Evolutionary conservation across 2,888 invertebrate species (phyloP).

Genomic region (Emmelina monodactyla): DNA sequence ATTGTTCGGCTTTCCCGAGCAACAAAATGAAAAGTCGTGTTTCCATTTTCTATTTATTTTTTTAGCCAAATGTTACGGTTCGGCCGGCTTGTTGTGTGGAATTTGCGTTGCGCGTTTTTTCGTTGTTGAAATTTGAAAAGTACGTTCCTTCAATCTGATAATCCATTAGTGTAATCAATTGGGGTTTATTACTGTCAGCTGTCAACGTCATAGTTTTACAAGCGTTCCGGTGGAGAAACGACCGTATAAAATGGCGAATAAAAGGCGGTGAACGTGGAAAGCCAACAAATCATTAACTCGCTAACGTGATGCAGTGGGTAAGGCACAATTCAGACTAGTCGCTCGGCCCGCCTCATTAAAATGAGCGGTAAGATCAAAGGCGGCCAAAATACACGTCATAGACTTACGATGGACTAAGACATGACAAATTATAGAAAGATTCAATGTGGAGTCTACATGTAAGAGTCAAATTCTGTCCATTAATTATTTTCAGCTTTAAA

Average conservation of each 20-base stretch:
- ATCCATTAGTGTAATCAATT: too few species aligned
- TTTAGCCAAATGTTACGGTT: slow-evolving; percentile 39
- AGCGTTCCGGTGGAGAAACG: too few species aligned
- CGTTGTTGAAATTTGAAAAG: not conserved
- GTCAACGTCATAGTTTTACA: too few species aligned
- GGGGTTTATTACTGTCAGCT: too few species aligned
- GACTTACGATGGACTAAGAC: slow-evolving; percentile 31
- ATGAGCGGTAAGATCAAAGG: slow-evolving; percentile 69
- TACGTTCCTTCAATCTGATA: not conserved
- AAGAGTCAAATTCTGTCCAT: too few species aligned
- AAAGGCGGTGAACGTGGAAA: too few species aligned
- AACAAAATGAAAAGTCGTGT: slow-evolving; percentile 62
- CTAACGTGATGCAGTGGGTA: slow-evolving; percentile 27
- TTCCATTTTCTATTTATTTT: slow-evolving; percentile 37
- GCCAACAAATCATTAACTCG: slow-evolving; percentile 37
- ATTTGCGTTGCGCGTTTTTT: slow-evolving; percentile 23
- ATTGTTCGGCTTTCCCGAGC: slow-evolving; percentile 61
- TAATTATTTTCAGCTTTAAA: too few species aligned
- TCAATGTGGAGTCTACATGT: too few species aligned
- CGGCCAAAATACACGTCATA: slow-evolving; percentile 58
- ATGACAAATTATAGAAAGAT: too few species aligned
- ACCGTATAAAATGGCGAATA: too few species aligned
- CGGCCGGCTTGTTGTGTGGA: slow-evolving; percentile 29
- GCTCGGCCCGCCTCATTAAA: slow-evolving; percentile 57
- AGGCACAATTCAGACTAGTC: slow-evolving; percentile 53